Percentiles rank a stretch among this genome's conserved stretches.
Evolutionary conservation across 1,140 invertebrate species (phyloP).

Genomic region (Aricia agestis): DNA sequence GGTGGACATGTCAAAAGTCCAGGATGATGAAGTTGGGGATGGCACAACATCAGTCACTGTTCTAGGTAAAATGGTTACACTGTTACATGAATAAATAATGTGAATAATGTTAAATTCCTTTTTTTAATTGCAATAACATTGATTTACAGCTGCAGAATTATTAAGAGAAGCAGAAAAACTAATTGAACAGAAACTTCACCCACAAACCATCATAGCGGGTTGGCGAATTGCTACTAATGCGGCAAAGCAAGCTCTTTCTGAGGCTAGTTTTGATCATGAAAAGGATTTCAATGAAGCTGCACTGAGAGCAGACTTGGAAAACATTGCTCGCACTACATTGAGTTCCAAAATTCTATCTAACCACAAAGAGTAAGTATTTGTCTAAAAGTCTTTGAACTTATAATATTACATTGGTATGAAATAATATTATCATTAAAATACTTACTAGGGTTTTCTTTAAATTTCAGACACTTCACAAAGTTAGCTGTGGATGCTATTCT

Average conservation of each 20-base stretch:
- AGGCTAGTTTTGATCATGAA: slow-evolving; percentile 89
- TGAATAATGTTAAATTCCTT: too few species aligned
- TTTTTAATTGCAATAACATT: not conserved
- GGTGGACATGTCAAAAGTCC: slow-evolving; percentile 98
- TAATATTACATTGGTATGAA: not conserved
- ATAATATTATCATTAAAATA: not conserved
- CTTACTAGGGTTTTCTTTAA: slow-evolving; percentile 15
- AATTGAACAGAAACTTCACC: slow-evolving; percentile 96
- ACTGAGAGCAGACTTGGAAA: slow-evolving; percentile 93
- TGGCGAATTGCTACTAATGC: slow-evolving; percentile 92
- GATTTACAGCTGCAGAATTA: slow-evolving; percentile 91
- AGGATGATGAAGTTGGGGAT: slow-evolving; percentile 99
- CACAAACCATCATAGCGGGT: slow-evolving; percentile 97
- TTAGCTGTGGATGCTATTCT: slow-evolving; percentile 97
- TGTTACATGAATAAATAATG: too few species aligned
- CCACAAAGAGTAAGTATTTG: slow-evolving; percentile 87
- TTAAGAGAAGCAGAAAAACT: slow-evolving; percentile 96
- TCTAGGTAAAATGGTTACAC: slow-evolving; percentile 77
- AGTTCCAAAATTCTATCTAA: slow-evolving; percentile 99
- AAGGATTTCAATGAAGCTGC: slow-evolving; percentile 85
- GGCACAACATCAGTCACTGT: slow-evolving; percentile 99
- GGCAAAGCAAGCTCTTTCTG: slow-evolving; percentile 88
- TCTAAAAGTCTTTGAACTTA: too few species aligned
- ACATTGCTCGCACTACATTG: slow-evolving; percentile 97
- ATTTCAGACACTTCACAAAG: slow-evolving; percentile 88